Evolutionary conservation across 2,888 invertebrate genomes (phyloP).

Genomic region (Pachliopta kotzebuea): DNA sequence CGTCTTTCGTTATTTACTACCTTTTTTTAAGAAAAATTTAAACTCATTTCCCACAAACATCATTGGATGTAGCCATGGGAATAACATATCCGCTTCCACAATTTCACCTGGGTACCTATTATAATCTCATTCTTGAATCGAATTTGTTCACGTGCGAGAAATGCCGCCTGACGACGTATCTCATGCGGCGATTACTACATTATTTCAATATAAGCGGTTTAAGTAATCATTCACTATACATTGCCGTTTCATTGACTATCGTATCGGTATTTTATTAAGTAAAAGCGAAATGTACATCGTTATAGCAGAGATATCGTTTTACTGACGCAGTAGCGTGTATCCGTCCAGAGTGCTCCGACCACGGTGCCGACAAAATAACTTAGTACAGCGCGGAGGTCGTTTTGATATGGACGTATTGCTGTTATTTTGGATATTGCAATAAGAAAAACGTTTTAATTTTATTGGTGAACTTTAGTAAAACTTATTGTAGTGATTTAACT

Average conservation of each 20-base stretch:
- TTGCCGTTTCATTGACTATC: constrained; percentile 4
- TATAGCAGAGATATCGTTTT: constrained; percentile 13
- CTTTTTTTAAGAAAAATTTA: constrained; percentile 17
- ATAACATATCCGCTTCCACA: constrained; percentile 40
- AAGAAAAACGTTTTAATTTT: constrained; percentile 27
- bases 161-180: constrained; percentile 59
- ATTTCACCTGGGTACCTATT: constrained; percentile 53
- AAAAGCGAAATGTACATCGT: constrained; percentile 47
- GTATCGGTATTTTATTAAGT: constrained; percentile 1
- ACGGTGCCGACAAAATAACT: constrained; percentile 61
- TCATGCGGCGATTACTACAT: constrained; percentile 38
- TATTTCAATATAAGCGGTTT: constrained; percentile 1
- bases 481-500: constrained; percentile 7
- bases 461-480: constrained; percentile 18
- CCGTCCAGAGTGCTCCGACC: constrained; percentile 39
- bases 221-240: constrained; percentile 21
- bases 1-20: background rate
- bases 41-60: constrained; percentile 35
- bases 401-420: constrained; percentile 53
- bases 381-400: constrained; percentile 62
- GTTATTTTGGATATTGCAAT: constrained; percentile 26
- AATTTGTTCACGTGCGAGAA: constrained; percentile 70
- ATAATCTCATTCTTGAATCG: constrained; percentile 66
- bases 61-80: constrained; percentile 31
- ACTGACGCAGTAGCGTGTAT: constrained; percentile 9